Base-by-base conservation (phyloP, 2,797 vertebrate species). In the Argentina silus region DNA sequence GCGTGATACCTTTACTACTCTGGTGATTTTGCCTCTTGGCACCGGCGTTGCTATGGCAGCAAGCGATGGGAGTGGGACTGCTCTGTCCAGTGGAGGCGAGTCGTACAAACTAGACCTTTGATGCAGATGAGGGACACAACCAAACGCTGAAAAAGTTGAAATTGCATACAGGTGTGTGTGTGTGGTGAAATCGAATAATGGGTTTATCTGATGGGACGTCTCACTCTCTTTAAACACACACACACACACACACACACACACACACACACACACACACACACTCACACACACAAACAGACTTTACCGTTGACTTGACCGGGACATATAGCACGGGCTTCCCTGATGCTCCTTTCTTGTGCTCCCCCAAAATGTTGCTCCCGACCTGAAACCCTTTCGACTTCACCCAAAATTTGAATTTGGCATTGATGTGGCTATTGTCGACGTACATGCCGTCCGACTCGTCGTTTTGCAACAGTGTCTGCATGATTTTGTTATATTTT, bases 341-440 rank as follows among this genome's bases (percentile, higher is more conserved):
- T 42, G 93, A 88, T 56, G 91, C 79, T 82, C 93, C 93, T 68
- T 93, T 94, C 92, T 93, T 93, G 89, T 95, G 93, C 78, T 94
- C 93, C 67, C 92, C 93, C 85, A 94, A 70, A 47, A 94, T 87
- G 91, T 92, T 96, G 94, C 94, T 95, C 78, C 96, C 97, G 91
- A 98, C 96, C 93, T 97, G 96, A 91, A 98, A 98, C 84, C 97
- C 96, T 87, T 98, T 98, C 73, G 96, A 97, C 94, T 96, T 96
- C 91, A 98, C 97, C 97, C 97, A 98, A 83, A 98, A 98, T 95
- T 98, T 97, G 92, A 98, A 98, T 96, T 98, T 98, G 93, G 96
- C 96, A 93, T 98, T 98, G 93, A 95, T 94, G 91, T 94, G 93
- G 91, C 92, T 94, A 91, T 93, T 94, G 86, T 95, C 94, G 82